Evolutionary conservation across 1,140 invertebrate species (phyloP), one percentile per base, ranked within the genome.

Genomic region (Asbolus verrucosus): DNA sequence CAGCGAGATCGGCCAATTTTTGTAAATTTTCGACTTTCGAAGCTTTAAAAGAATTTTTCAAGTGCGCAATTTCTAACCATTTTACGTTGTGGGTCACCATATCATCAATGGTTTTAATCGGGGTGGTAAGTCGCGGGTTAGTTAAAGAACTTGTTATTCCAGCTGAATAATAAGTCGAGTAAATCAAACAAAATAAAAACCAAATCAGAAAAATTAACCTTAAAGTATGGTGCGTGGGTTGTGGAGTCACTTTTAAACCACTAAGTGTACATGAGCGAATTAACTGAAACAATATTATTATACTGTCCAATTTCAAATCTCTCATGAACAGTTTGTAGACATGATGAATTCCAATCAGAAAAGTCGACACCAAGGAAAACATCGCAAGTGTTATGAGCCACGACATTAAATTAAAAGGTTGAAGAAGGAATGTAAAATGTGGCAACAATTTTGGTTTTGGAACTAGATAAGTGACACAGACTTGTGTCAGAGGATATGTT

Each of bases 381-480:
- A 67, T 38, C 1, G 41, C 1, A 5, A 11, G 3, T 2, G 46
- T 27, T 9, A 54, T 18, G 0, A 16, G 4, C 70, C 70, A 72
- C 15, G 61, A 9, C 0, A 3, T 38, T 0, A 15, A 6, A 5
- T 11, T 33, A n/a, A 72, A 61, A 2, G 70, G 30, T 41, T 72
- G 70, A n/a, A 43, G 69, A 14, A 70, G 36, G 16, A 69, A 72
- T 9, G 67, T 65, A 8, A 27, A 33, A 19, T 65, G 11, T 9
- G 70, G 67, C n/a, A 63, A 30, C 3, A 69, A 19, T 30, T 38
- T 27, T 2, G 70, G 59, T 65, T 72, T 69, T n/a, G 70, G 70
- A 11, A 72, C 70, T 11, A 72, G 36, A 27, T 69, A 69, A 13
- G 70, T 72, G 5, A 54, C 31, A 27, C 70, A 72, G 6, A 43